phyloP scores from a whole-genome alignment of 2,888 invertebrate genomes.

The Yponomeuta plumbellus region DNA sequence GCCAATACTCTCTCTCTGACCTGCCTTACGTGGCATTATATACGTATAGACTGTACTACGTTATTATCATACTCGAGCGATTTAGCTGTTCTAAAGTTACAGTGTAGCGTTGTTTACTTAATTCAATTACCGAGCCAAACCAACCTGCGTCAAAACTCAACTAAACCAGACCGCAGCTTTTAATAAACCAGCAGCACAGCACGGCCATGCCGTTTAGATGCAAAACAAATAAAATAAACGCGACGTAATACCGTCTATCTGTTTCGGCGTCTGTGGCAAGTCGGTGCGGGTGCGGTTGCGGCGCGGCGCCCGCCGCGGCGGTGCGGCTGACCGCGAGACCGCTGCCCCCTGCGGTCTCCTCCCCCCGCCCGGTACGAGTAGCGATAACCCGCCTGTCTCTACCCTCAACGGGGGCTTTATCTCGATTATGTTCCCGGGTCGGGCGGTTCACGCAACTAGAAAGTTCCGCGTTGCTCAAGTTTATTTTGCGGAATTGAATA shows the following conservation, averaged over 20 bases:
- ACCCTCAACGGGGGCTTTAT: slow-evolving; percentile 14
- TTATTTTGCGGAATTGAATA: slow-evolving; percentile 3
- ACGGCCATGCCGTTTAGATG: background rate
- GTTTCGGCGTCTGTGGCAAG: slow-evolving; percentile 31
- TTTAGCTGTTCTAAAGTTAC: background rate
- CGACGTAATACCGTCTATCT: background rate
- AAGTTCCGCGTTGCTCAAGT: background rate
- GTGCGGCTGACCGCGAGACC: slow-evolving; percentile 39
- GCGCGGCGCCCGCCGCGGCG: slow-evolving; percentile 39
- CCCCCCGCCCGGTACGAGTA: slow-evolving; percentile 14
- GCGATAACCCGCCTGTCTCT: slow-evolving; percentile 15
- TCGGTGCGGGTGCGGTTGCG: slow-evolving; percentile 29
- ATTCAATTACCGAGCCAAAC: background rate
- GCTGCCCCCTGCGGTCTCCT: slow-evolving; percentile 17
- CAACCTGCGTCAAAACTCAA: background rate
- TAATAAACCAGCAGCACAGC: background rate
- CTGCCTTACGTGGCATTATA: too few species aligned
- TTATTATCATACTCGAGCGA: too few species aligned
- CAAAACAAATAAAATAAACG: background rate
- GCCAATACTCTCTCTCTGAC: too few species aligned
- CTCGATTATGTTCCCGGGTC: slow-evolving; percentile 11
- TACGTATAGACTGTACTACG: too few species aligned
- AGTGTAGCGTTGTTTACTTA: background rate
- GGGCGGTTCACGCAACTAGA: slow-evolving; percentile 7
- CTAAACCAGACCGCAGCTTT: background rate